These are phyloP conservation scores for Rutpela maculata DNA, from an alignment of 2,888 invertebrate species.

Conservation along the genomic window DNA sequence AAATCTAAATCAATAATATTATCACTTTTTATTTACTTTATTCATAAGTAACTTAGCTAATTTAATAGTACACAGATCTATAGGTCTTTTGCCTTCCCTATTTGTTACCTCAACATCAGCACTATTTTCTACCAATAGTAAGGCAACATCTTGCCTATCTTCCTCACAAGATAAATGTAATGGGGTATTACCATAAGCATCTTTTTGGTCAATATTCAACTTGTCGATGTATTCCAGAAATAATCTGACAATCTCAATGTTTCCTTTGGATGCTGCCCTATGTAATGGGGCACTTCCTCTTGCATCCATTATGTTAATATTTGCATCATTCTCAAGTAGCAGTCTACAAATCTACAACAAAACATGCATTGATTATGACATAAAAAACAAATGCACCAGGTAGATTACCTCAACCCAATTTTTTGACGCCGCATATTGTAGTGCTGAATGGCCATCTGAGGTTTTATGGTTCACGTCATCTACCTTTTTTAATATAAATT, in stretches of 20 bases:
- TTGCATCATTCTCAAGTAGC: slow-evolving; percentile 81
- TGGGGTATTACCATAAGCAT: slow-evolving; percentile 85
- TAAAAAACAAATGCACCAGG: slow-evolving; percentile 4
- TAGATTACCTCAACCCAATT: slow-evolving; percentile 81
- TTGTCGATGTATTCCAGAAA: slow-evolving; percentile 78
- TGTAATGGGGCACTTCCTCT: slow-evolving; percentile 86
- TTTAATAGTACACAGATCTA: slow-evolving; percentile 75
- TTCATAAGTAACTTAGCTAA: slow-evolving; percentile 55
- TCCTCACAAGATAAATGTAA: slow-evolving; percentile 91
- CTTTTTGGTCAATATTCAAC: slow-evolving; percentile 77
- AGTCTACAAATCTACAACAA: slow-evolving; percentile 79
- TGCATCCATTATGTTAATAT: slow-evolving; percentile 82
- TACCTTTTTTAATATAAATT: slow-evolving; percentile 80
- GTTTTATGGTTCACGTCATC: slow-evolving; percentile 86
- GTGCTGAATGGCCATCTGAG: slow-evolving; percentile 84
- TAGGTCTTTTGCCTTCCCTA: slow-evolving; percentile 81
- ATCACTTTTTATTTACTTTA: slow-evolving; percentile 27
- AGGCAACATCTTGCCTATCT: slow-evolving; percentile 81
- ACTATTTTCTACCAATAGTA: slow-evolving; percentile 80
- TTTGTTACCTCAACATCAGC: slow-evolving; percentile 79
- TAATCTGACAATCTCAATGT: slow-evolving; percentile 80
- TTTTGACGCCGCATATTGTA: slow-evolving; percentile 92
- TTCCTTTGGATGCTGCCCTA: slow-evolving; percentile 87
- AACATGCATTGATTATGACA: slow-evolving; percentile 12
- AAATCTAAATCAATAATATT: not conserved